These are phyloP conservation scores for Papilio dardanus DNA, from an alignment of 1,140 invertebrate genomes.

Conservation along the genomic window DNA sequence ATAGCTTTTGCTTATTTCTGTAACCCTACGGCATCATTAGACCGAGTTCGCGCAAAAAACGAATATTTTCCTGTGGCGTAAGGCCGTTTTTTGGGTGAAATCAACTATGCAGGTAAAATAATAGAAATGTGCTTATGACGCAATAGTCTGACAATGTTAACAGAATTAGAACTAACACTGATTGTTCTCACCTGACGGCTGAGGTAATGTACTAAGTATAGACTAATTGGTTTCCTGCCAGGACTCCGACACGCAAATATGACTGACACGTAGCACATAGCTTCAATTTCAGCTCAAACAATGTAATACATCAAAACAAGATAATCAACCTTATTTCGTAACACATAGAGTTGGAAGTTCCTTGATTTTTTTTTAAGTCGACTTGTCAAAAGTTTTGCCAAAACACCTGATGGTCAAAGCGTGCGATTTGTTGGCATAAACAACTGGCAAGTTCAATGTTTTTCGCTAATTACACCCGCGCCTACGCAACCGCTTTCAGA, in stretches of 20 bases:
- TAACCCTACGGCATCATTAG: too few species aligned
- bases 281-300: constrained; percentile 15
- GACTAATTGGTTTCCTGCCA: constrained; percentile 54
- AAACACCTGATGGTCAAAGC: constrained; percentile 38
- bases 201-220: constrained; percentile 38
- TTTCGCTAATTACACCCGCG: constrained; percentile 60
- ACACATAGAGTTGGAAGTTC: constrained; percentile 10
- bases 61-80: too few species aligned
- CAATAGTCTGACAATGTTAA: constrained; percentile 11
- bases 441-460: constrained; percentile 70
- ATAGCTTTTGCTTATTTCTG: too few species aligned
- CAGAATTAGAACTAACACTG: constrained; percentile 1
- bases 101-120: background rate
- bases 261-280: constrained; percentile 29
- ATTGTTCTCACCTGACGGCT: constrained; percentile 41
- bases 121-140: background rate
- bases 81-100: background rate
- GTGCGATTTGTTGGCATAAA: constrained; percentile 50
- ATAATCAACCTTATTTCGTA: background rate
- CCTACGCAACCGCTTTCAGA: constrained; percentile 41
- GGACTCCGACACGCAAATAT: constrained; percentile 39
- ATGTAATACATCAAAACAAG: background rate
- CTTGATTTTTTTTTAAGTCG: background rate
- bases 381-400: constrained; percentile 32
- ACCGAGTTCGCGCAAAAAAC: too few species aligned